phyloP scores from a whole-genome alignment of 2,113 vertebrate species.

The Charina bottae region DNA sequence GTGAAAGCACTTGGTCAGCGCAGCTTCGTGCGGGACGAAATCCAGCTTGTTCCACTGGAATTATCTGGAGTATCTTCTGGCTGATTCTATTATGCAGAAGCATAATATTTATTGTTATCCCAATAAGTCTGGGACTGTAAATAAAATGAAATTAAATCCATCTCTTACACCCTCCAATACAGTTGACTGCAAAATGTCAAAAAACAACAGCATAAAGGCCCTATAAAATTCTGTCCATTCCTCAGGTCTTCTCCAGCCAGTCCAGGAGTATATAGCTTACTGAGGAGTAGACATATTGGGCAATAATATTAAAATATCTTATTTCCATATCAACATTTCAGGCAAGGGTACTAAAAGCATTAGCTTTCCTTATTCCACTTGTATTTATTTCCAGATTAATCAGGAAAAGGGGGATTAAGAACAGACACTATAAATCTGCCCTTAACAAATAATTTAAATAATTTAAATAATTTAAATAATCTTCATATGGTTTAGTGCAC shows the following conservation, averaged over 20 bases:
- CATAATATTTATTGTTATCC: too few relatives aligned
- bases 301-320: neutral
- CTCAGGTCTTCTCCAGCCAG: neutral
- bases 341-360: neutral
- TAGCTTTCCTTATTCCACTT: neutral
- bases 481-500: constrained; percentile 13
- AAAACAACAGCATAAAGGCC: neutral
- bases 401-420: constrained; percentile 56
- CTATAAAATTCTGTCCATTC: neutral
- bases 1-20: too few relatives aligned
- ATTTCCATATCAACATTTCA: neutral
- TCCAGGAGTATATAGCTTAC: neutral
- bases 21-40: too few relatives aligned
- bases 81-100: too few relatives aligned
- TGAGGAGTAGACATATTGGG: neutral
- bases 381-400: constrained; percentile 19
- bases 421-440: constrained; percentile 44
- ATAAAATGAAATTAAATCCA: neutral
- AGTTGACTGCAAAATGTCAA: neutral
- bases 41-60: too few relatives aligned
- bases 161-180: neutral
- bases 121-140: too few relatives aligned
- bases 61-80: too few relatives aligned
- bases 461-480: constrained; percentile 52
- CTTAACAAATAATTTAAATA: constrained; percentile 41